Evolutionary conservation across 2,113 vertebrate species (phyloP).

Genomic region (Brachirus orientalis): DNA sequence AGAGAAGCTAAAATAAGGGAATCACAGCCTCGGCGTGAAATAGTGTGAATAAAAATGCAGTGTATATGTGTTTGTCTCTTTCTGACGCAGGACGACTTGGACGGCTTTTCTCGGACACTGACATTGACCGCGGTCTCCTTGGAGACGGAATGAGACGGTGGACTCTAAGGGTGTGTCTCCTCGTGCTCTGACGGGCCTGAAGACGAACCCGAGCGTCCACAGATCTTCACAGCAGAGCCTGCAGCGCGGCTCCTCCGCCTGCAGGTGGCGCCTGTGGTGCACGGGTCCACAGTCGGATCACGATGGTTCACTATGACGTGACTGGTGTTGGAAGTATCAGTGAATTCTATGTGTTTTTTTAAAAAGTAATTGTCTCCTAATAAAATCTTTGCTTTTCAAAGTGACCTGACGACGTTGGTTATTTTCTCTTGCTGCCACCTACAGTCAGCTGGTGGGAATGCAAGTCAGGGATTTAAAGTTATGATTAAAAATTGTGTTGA

Average conservation of each 20-base stretch:
- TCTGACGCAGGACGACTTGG: conserved; percentile 54
- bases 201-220: conserved; percentile 12
- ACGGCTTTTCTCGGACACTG: conserved; percentile 76
- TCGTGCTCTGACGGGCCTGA: conserved; percentile 14
- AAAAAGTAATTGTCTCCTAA: conserved; percentile 7
- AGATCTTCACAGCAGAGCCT: conserved; percentile 5
- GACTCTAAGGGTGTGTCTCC: too few species aligned
- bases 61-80: background rate
- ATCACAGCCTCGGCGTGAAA: too few species aligned
- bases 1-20: too few species aligned
- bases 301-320: background rate
- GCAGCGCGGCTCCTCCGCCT: conserved; percentile 8
- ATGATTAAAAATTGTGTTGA: too few species aligned
- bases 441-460: too few species aligned
- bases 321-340: background rate
- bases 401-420: background rate
- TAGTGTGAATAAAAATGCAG: too few species aligned
- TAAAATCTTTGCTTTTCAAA: conserved; percentile 24
- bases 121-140: conserved; percentile 58
- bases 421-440: background rate
- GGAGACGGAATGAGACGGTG: conserved; percentile 49
- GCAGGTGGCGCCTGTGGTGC: background rate
- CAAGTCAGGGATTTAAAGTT: too few species aligned
- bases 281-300: background rate
- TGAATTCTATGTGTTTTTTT: conserved; percentile 21